Evolutionary conservation across 2,888 invertebrate species (phyloP).

Genomic region (Drosophila limbata): DNA sequence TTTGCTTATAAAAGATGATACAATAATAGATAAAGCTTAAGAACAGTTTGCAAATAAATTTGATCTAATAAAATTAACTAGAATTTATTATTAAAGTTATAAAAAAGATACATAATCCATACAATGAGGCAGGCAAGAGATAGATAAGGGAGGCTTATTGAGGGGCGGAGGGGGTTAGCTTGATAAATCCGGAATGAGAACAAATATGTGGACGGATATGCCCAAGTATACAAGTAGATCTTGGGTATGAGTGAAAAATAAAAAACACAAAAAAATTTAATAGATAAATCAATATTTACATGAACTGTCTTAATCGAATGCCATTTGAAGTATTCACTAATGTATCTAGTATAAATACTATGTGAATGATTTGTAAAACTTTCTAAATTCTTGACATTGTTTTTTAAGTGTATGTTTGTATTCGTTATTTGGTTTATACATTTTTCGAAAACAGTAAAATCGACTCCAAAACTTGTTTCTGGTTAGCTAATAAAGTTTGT

Average conservation of each 20-base stretch:
- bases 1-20: conserved; percentile 63
- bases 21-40: conserved; percentile 51
- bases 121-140: neutral
- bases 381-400: conserved; percentile 64
- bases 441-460: conserved; percentile 83
- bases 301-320: conserved; percentile 22
- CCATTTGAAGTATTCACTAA: conserved; percentile 18
- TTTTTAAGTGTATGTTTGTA: conserved; percentile 40
- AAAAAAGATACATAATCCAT: conserved; percentile 4
- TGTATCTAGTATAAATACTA: conserved; percentile 12
- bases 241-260: conserved; percentile 26
- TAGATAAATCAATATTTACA: conserved; percentile 46
- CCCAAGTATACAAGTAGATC: conserved; percentile 64
- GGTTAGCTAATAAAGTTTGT: conserved; percentile 68
- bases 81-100: conserved; percentile 45
- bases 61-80: conserved; percentile 76
- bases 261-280: conserved; percentile 6
- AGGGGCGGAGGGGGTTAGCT: conserved; percentile 14
- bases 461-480: conserved; percentile 81
- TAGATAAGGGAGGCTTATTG: neutral
- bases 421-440: conserved; percentile 59
- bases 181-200: conserved; percentile 42
- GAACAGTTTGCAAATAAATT: conserved; percentile 62
- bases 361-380: conserved; percentile 70
- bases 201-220: conserved; percentile 77